Conservation (phyloP, 2,113 vertebrate species). For the Syngnathus floridae region DNA sequence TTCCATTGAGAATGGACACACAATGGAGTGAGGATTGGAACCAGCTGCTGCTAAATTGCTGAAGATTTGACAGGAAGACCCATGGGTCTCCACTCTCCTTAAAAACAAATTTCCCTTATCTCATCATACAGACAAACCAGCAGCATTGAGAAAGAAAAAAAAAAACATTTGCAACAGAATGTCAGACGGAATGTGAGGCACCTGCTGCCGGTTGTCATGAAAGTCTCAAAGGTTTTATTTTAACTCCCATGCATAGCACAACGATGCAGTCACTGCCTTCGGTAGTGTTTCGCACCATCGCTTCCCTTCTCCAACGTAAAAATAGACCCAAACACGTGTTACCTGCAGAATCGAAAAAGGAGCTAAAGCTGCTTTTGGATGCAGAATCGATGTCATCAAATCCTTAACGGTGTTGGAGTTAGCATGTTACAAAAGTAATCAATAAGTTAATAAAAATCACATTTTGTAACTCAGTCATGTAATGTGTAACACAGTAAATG, state of each 20-base stretch:
- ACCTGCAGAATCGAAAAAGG: neutral
- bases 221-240: constrained; percentile 58
- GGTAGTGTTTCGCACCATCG: neutral
- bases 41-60: constrained; percentile 45
- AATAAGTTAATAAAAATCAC: neutral
- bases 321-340: neutral
- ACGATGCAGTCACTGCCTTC: constrained; percentile 24
- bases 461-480: neutral
- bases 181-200: constrained; percentile 42
- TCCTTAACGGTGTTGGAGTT: neutral
- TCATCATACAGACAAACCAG: constrained; percentile 17
- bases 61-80: constrained; percentile 25
- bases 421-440: neutral
- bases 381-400: neutral
- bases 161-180: constrained; percentile 26
- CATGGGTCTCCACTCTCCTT: constrained; percentile 13
- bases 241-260: constrained; percentile 45
- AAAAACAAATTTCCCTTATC: constrained; percentile 14
- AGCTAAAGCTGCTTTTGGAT: neutral
- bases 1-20: neutral
- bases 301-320: neutral
- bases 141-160: constrained; percentile 9
- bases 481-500: neutral
- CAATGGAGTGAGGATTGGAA: constrained; percentile 28
- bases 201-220: constrained; percentile 46